Evolutionary conservation across 2,113 vertebrate genomes (phyloP).

Genomic region (Erythrolamprus reginae): DNA sequence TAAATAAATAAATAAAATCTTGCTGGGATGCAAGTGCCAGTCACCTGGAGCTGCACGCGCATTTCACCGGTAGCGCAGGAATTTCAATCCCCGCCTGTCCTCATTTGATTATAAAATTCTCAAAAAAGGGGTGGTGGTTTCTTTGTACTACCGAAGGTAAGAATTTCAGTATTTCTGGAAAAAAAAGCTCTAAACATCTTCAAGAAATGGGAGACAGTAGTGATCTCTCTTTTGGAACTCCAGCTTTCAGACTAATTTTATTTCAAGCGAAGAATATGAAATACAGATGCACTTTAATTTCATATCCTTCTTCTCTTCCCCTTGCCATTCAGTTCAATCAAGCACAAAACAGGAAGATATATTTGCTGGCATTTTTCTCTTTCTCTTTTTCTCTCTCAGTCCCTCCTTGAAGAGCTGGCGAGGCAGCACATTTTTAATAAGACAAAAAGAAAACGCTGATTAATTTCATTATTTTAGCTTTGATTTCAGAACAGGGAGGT

Average conservation of each 20-base stretch:
- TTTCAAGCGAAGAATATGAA: background rate
- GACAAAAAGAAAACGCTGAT: background rate
- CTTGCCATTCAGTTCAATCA: background rate
- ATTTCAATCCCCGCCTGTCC: too few relatives aligned
- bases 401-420: background rate
- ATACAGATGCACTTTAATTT: background rate
- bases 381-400: background rate
- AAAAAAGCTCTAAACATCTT: constrained; percentile 1
- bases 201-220: background rate
- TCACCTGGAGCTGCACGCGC: too few relatives aligned
- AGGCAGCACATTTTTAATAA: background rate
- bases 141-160: background rate
- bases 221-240: background rate
- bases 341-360: background rate
- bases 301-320: background rate
- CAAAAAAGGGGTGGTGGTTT: background rate
- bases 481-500: background rate
- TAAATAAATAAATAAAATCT: too few relatives aligned
- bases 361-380: too few relatives aligned
- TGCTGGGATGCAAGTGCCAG: too few relatives aligned
- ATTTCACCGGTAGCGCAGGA: too few relatives aligned
- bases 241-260: background rate
- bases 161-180: background rate
- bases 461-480: background rate
- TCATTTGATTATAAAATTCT: background rate